Base-by-base conservation (phyloP, 2,113 vertebrate species). In the Ptyas mucosa region DNA sequence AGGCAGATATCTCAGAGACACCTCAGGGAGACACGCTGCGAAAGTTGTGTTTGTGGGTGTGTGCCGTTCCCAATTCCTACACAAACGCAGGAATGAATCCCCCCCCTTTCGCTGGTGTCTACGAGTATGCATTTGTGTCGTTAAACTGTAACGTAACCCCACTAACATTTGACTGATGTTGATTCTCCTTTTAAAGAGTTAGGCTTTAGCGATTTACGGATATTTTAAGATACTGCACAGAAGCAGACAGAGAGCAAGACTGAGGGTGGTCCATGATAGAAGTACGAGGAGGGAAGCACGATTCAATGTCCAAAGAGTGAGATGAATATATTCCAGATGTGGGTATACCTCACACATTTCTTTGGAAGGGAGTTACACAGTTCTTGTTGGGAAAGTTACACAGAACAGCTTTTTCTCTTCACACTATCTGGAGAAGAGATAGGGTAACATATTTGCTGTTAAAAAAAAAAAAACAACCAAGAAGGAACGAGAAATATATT, bases 1-100 rank as follows among this genome's bases (percentile, higher is more conserved):
- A 92, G 49, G 87, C 20, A 88, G 92, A 89, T 53, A 85, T 92
- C 92, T 85, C 53, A 89, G 89, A 34, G 53, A 29, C 34, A 52
- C 69, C 89, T 85, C 34, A 92, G 24, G n/a, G 29, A 92, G 51
- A 54, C 53, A 51, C 39, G 51, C 20, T 6, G 34, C 0, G 29
- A 89, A 46, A 89, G 20, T 43, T 85, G n/a, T 51, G 26, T 55
- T 58, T 89, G 53, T 92, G 43, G 52, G 75, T 89, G 57, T 57
- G 15, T 54, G 85, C 43, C 20, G 34, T 51, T 58, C 57, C 69
- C 26, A 89, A 58, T 89, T 85, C 53, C 26, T 89, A 81, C 69
- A 85, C 18, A 29, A 21, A 53, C 1, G 21, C 34, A 21, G n/a
- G 69, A 21, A 91, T 1, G 23, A 51, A 43, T 8, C 24, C 57